Evolutionary conservation across 2,797 vertebrate species (phyloP).

Genomic region (Florisuga fusca): DNA sequence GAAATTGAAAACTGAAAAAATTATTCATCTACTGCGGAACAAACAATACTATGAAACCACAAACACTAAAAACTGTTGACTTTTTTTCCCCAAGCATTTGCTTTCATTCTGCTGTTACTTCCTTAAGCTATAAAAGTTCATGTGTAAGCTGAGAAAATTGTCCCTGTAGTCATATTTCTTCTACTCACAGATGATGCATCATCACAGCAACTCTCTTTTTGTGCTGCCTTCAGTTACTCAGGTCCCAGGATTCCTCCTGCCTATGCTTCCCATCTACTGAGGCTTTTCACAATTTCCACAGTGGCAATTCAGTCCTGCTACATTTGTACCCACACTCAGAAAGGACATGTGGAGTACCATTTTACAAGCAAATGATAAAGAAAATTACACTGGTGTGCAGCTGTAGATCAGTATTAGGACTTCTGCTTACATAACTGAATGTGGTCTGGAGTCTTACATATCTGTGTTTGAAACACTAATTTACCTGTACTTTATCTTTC

Average conservation of each 20-base stretch:
- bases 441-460: background rate
- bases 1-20: background rate
- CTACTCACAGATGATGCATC: background rate
- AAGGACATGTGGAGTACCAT: background rate
- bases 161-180: background rate
- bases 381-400: background rate
- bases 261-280: background rate
- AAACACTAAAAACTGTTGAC: background rate
- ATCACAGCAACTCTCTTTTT: background rate
- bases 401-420: background rate
- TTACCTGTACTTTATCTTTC: background rate
- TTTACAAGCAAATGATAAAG: background rate
- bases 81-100: background rate
- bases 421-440: background rate
- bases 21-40: background rate
- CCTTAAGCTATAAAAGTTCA: background rate
- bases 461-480: background rate
- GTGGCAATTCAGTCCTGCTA: background rate
- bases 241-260: background rate
- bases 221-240: background rate
- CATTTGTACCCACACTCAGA: background rate
- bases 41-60: background rate
- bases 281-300: background rate
- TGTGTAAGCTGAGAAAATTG: background rate
- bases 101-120: background rate